Conservation (phyloP, 2,888 invertebrate species). For the Archaeoteleia sp. region DNA sequence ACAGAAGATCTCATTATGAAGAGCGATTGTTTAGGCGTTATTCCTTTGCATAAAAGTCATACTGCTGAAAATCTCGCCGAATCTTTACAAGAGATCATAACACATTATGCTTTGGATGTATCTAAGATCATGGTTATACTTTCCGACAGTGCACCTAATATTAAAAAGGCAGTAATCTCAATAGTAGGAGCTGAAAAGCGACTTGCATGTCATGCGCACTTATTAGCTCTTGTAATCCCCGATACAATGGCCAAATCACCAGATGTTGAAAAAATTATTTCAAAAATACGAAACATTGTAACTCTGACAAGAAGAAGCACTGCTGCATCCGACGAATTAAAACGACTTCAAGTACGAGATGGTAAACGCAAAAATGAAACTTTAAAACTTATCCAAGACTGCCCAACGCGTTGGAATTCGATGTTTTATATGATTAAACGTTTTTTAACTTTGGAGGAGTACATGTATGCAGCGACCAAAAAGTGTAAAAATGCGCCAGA, state of each 20-base stretch:
- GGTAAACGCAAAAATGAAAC: neutral
- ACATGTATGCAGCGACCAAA: constrained; percentile 37
- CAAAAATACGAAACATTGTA: constrained; percentile 9
- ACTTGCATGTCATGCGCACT: constrained; percentile 11
- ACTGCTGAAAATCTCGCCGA: constrained; percentile 47
- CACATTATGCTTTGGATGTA: constrained; percentile 21
- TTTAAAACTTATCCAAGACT: constrained; percentile 8
- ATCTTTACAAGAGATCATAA: constrained; percentile 13
- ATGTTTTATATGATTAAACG: constrained; percentile 38
- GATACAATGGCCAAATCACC: neutral
- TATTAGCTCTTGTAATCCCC: constrained; percentile 5
- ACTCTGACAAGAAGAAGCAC: constrained; percentile 8
- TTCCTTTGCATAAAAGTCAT: constrained; percentile 44
- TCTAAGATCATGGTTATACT: constrained; percentile 6
- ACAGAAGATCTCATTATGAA: constrained; percentile 38
- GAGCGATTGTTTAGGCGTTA: constrained; percentile 36
- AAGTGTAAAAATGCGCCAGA: constrained; percentile 47
- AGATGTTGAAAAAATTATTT: neutral
- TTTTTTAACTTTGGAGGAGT: constrained; percentile 33
- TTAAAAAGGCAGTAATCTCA: constrained; percentile 10
- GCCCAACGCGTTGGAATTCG: constrained; percentile 37
- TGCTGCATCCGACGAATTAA: neutral
- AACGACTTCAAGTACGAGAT: constrained; percentile 7
- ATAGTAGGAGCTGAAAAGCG: constrained; percentile 6
- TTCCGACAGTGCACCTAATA: constrained; percentile 14